These are phyloP conservation scores for Synanceia verrucosa DNA, from an alignment of 2,797 vertebrate species.

Conservation along the genomic window DNA sequence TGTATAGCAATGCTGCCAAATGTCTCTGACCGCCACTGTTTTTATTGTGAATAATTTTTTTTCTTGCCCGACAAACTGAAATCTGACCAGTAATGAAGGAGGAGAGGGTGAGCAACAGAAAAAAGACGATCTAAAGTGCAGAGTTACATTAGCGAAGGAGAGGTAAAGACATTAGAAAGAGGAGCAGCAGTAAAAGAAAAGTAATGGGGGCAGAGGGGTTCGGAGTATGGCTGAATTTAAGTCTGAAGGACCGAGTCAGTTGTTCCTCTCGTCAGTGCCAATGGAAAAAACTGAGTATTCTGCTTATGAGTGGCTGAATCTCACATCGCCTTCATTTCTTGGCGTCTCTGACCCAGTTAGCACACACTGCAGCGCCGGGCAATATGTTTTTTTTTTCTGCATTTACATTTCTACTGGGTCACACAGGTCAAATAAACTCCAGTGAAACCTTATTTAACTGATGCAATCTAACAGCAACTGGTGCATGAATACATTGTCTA, in stretches of 20 bases:
- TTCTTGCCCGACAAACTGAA: constrained; percentile 10
- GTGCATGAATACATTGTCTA: not conserved
- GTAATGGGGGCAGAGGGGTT: constrained; percentile 27
- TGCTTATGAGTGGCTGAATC: constrained; percentile 69
- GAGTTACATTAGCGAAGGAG: constrained; percentile 48
- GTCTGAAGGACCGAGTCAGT: constrained; percentile 80
- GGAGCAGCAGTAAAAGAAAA: constrained; percentile 41
- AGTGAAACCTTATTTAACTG: not conserved
- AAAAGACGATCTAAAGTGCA: constrained; percentile 54
- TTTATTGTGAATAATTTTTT: constrained; percentile 16
- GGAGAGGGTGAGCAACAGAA: constrained; percentile 11
- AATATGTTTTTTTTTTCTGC: not conserved
- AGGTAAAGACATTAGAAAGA: constrained; percentile 66
- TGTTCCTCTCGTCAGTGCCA: constrained; percentile 82
- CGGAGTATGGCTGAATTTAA: constrained; percentile 67
- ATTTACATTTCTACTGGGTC: constrained; percentile 36
- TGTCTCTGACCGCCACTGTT: no score
- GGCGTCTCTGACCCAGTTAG: constrained; percentile 74
- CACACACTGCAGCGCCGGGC: constrained; percentile 11
- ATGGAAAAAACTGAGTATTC: constrained; percentile 78
- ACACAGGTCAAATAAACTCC: constrained; percentile 21
- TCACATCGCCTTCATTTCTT: constrained; percentile 63
- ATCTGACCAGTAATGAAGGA: not conserved
- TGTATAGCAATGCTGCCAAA: constrained; percentile 12
- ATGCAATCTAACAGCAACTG: not conserved